phyloP scores from a whole-genome alignment of 92 coral and sea anemone species.

The Epizoanthus scotinus region DNA sequence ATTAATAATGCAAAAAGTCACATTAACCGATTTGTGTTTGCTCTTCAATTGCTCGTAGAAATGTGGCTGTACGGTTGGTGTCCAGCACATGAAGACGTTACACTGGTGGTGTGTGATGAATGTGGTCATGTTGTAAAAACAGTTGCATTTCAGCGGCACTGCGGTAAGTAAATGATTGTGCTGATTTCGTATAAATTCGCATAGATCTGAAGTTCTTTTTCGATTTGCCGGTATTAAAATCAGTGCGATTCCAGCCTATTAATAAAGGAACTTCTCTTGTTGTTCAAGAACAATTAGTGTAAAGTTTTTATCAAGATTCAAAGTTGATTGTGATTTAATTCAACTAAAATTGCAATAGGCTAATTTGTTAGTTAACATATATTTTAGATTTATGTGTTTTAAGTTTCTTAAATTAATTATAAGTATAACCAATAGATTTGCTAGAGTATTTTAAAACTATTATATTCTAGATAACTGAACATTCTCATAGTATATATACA shows the following conservation, averaged over 20 bases:
- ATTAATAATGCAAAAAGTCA: slow-evolving; percentile 40
- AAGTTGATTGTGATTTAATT: too few species aligned
- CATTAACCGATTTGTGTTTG: slow-evolving; percentile 44
- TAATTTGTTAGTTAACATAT: too few species aligned
- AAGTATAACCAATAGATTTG: too few species aligned
- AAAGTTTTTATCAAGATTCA: neutral
- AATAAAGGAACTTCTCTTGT: neutral
- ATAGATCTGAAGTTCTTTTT: neutral
- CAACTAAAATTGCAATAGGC: too few species aligned
- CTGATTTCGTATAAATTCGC: neutral
- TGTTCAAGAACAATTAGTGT: neutral
- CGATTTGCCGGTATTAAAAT: neutral
- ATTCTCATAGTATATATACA: too few species aligned
- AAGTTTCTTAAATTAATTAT: too few species aligned
- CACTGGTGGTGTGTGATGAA: slow-evolving; percentile 82
- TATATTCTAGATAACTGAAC: too few species aligned
- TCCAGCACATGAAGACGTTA: slow-evolving; percentile 90
- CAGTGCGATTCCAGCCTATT: neutral
- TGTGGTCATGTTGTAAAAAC: slow-evolving; percentile 89
- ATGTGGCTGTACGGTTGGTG: slow-evolving; percentile 94
- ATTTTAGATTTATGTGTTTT: too few species aligned
- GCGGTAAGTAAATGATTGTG: slow-evolving; percentile 70
- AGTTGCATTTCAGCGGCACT: slow-evolving; percentile 81
- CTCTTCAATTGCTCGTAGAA: slow-evolving; percentile 70
- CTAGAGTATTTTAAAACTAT: too few species aligned